These are phyloP conservation scores for Colinus virginianus DNA, from an alignment of 2,113 vertebrate species.

Conservation along the genomic window DNA sequence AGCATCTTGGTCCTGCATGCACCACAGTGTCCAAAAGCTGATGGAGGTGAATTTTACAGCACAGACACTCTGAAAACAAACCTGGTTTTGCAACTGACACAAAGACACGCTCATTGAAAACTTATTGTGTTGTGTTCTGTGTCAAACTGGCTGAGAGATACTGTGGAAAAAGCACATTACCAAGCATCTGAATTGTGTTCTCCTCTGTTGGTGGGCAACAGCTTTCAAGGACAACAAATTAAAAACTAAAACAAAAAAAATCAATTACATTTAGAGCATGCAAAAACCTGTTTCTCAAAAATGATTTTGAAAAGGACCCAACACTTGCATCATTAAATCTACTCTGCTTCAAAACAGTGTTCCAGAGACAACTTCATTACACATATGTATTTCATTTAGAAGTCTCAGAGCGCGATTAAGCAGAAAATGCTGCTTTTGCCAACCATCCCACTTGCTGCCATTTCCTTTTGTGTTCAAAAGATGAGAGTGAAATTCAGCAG, in stretches of 20 bases:
- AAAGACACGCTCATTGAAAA: accelerated
- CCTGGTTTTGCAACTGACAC: background rate
- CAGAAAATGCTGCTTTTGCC: background rate
- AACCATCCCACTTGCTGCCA: background rate
- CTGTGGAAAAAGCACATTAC: background rate
- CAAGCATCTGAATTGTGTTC: accelerated
- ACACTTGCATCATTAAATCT: background rate
- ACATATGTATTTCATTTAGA: background rate
- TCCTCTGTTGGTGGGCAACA: background rate
- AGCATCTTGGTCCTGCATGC: accelerated
- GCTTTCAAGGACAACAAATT: background rate
- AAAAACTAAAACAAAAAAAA: background rate
- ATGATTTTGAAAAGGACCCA: background rate
- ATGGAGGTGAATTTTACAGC: background rate
- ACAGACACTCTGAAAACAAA: background rate
- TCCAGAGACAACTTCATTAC: background rate
- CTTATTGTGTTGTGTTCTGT: background rate
- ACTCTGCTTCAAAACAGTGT: background rate
- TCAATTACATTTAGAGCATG: background rate
- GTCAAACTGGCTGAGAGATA: background rate
- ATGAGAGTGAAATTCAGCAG: background rate
- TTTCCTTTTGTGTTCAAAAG: background rate
- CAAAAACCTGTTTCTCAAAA: background rate
- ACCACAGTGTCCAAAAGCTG: background rate
- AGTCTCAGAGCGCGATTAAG: background rate